These are phyloP conservation scores for Acanthochromis polyacanthus DNA, from an alignment of 2,113 vertebrate genomes.

Conservation along the genomic window DNA sequence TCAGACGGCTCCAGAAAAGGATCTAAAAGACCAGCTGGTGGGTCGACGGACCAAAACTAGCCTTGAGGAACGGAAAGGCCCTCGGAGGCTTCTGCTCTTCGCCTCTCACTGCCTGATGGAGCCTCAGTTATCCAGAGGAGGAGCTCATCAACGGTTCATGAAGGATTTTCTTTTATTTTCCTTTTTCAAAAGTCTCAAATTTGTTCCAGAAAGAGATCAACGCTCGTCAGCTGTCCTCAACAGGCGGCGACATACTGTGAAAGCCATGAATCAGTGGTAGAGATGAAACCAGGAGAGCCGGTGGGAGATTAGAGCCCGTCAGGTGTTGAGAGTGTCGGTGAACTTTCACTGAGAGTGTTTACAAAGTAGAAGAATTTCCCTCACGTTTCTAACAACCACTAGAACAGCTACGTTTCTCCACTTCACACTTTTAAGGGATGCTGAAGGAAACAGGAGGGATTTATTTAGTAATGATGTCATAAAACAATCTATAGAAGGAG, in stretches of 20 bases:
- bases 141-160: constrained; percentile 65
- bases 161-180: constrained; percentile 70
- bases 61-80: neutral
- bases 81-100: neutral
- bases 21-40: neutral
- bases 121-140: neutral
- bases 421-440: constrained; percentile 59
- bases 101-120: constrained; percentile 48
- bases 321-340: constrained; percentile 55
- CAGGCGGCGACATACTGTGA: constrained; percentile 60
- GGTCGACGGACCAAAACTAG: constrained; percentile 39
- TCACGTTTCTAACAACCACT: constrained; percentile 62
- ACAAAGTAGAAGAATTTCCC: constrained; percentile 63
- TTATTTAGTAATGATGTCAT: constrained; percentile 56
- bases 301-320: constrained; percentile 47
- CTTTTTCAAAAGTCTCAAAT: constrained; percentile 33
- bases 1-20: neutral
- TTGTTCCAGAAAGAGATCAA: constrained; percentile 37
- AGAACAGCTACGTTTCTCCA: constrained; percentile 2
- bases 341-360: constrained; percentile 73
- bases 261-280: constrained; percentile 39
- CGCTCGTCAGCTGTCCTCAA: neutral
- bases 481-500: constrained; percentile 19
- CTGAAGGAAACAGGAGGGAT: constrained; percentile 68
- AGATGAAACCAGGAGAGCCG: constrained; percentile 58